Evolutionary conservation across 2,113 vertebrate genomes (phyloP).

Genomic region (Vidua macroura): DNA sequence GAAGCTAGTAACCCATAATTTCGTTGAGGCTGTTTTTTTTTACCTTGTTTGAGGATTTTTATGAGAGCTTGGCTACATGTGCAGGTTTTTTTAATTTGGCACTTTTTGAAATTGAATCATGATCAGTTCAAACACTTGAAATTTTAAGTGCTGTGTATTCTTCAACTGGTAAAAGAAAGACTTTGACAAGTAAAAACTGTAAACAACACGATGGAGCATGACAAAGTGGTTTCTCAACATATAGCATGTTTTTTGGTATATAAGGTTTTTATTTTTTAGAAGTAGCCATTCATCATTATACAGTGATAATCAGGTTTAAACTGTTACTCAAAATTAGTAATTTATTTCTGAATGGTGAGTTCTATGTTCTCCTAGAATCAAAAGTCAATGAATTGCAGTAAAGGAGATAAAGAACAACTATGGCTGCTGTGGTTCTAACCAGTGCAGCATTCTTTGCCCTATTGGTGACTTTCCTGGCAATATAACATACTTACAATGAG

Average conservation of each 20-base stretch:
- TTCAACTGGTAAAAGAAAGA: slow-evolving; percentile 49
- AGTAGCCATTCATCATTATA: slow-evolving; percentile 64
- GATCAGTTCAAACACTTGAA: slow-evolving; percentile 46
- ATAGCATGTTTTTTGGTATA: slow-evolving; percentile 73
- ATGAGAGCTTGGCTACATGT: slow-evolving; percentile 53
- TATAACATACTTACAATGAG: slow-evolving; percentile 18
- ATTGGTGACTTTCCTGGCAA: slow-evolving; percentile 25
- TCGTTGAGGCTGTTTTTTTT: slow-evolving; percentile 4
- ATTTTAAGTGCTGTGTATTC: slow-evolving; percentile 48
- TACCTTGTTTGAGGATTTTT: slow-evolving; percentile 39
- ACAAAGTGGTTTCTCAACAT: slow-evolving; percentile 58
- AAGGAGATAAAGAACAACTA: background rate
- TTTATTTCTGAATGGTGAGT: slow-evolving; percentile 15
- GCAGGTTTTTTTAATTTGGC: slow-evolving; percentile 41
- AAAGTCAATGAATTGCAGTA: slow-evolving; percentile 24
- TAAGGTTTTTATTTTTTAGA: slow-evolving; percentile 60
- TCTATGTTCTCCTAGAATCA: background rate
- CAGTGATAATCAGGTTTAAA: slow-evolving; percentile 51
- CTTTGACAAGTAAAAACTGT: slow-evolving; percentile 39
- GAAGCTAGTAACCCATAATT: slow-evolving; percentile 53
- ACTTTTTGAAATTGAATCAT: slow-evolving; percentile 48
- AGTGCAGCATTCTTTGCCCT: background rate
- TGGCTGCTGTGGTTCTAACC: slow-evolving; percentile 6
- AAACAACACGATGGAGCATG: slow-evolving; percentile 69
- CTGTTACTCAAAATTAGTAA: slow-evolving; percentile 14